Conservation (phyloP, 2,888 invertebrate species). For the Drosophila niveifrons region DNA sequence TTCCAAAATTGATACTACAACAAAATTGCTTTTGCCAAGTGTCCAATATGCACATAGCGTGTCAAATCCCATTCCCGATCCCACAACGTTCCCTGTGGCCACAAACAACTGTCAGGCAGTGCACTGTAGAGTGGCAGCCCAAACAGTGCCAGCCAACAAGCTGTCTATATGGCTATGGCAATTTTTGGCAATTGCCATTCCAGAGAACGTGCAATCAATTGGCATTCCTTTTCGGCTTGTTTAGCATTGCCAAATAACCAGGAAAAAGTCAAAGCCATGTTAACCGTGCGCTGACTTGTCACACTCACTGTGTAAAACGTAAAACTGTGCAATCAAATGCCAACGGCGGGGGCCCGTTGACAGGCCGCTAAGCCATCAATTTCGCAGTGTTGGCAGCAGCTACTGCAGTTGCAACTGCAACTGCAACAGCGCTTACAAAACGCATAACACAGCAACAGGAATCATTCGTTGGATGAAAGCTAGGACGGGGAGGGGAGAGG, state of each 20-base stretch:
- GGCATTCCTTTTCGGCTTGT: slow-evolving; percentile 36
- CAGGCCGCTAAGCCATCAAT: slow-evolving; percentile 72
- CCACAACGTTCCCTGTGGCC: slow-evolving; percentile 19
- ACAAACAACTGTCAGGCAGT: slow-evolving; percentile 7
- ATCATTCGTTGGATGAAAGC: not conserved
- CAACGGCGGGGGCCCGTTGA: slow-evolving; percentile 28
- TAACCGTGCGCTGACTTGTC: slow-evolving; percentile 30
- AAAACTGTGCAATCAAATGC: slow-evolving; percentile 59
- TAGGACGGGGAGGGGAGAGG: not conserved
- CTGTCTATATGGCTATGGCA: not conserved
- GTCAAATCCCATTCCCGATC: slow-evolving; percentile 21
- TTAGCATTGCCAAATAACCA: slow-evolving; percentile 38
- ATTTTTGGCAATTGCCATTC: slow-evolving; percentile 34
- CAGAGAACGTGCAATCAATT: slow-evolving; percentile 36
- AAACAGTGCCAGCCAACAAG: slow-evolving; percentile 12
- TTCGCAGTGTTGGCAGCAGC: slow-evolving; percentile 62
- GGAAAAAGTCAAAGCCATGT: slow-evolving; percentile 12
- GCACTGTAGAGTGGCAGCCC: not conserved
- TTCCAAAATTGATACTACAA: not conserved
- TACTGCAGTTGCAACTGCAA: not conserved
- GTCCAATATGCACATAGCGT: slow-evolving; percentile 11
- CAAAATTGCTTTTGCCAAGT: not conserved
- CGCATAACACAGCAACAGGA: slow-evolving; percentile 46
- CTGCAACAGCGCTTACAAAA: slow-evolving; percentile 46
- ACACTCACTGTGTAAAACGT: slow-evolving; percentile 28